Conservation (phyloP, 2,888 invertebrate species). For the Acrocyrtus sp. region DNA sequence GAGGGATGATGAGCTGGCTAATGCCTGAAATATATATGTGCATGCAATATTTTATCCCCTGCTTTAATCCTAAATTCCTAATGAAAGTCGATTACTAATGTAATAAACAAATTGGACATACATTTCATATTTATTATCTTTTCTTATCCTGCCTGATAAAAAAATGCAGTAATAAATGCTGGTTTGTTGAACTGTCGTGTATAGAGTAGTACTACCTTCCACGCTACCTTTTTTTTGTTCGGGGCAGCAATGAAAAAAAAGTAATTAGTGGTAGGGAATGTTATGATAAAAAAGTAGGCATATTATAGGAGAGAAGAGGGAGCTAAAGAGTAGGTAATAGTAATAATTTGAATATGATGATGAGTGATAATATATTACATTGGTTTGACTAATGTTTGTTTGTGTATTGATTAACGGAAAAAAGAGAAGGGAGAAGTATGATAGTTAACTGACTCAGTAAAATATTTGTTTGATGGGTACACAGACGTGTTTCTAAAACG, state of each 20-base stretch:
- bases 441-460: constrained; percentile 17
- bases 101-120: constrained; percentile 52
- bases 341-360: too few relatives aligned
- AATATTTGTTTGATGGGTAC: neutral
- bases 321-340: too few relatives aligned
- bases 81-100: constrained; percentile 37
- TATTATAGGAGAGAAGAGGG: neutral
- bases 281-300: too few relatives aligned
- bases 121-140: constrained; percentile 26
- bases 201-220: too few relatives aligned
- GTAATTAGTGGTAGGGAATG: too few relatives aligned
- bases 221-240: neutral
- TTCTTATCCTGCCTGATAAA: constrained; percentile 4
- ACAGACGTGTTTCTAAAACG: neutral
- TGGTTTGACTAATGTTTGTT: constrained; percentile 24
- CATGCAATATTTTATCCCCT: neutral
- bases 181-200: neutral
- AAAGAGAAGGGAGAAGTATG: constrained; percentile 1
- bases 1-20: constrained; percentile 34
- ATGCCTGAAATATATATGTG: neutral
- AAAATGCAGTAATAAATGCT: neutral
- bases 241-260: constrained; percentile 12
- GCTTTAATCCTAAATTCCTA: neutral
- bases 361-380: too few relatives aligned
- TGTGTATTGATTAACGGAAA: constrained; percentile 44